Conservation (phyloP, 2,113 vertebrate genomes). For the Microcebus lehilahytsara region DNA sequence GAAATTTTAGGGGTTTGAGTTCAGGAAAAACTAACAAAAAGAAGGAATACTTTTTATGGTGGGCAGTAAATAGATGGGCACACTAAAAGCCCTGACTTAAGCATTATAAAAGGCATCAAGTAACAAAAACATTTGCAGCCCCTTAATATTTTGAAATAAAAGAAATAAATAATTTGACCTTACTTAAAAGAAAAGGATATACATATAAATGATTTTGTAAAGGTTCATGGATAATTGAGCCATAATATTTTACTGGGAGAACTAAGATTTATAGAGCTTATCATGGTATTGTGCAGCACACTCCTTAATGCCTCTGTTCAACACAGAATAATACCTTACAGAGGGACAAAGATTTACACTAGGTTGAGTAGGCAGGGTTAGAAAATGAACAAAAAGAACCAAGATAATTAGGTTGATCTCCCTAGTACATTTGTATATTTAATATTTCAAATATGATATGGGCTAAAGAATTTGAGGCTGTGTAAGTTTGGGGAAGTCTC, state of each 20-base stretch:
- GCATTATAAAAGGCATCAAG: too few relatives aligned
- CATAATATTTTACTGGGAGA: constrained; percentile 22
- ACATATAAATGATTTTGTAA: background rate
- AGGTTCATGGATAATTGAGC: constrained; percentile 15
- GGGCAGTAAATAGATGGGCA: background rate
- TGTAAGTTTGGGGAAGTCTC: background rate
- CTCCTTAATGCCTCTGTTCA: background rate
- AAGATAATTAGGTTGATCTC: constrained; percentile 2
- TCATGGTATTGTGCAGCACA: background rate
- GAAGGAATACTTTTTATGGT: background rate
- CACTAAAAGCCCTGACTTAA: too few relatives aligned
- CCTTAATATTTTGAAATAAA: too few relatives aligned
- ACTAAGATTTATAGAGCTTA: background rate
- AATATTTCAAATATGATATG: constrained; percentile 10
- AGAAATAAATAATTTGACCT: too few relatives aligned
- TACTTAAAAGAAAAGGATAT: background rate
- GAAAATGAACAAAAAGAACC: constrained; percentile 22
- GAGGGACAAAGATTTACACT: background rate
- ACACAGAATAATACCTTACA: background rate
- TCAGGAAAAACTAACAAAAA: background rate
- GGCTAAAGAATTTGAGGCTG: background rate
- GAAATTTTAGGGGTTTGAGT: background rate
- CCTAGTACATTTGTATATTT: background rate
- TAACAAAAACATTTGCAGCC: too few relatives aligned
- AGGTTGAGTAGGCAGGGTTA: background rate